Base-by-base conservation (phyloP, 2,113 vertebrate genomes). In the Maccullochella peelii region DNA sequence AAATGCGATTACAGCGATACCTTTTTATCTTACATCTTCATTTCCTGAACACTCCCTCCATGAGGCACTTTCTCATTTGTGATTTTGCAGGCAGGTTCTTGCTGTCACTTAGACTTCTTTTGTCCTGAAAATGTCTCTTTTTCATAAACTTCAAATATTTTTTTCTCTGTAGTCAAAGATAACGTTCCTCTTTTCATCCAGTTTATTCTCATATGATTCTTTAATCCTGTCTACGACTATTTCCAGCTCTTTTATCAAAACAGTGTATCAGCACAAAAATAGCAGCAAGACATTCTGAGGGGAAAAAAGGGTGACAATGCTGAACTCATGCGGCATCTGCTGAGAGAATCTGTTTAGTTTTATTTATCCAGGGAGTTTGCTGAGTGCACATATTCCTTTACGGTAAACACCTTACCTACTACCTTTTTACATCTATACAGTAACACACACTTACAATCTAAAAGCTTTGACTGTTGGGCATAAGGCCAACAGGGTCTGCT, bases 171-270 rank as follows among this genome's bases (percentile, higher is more conserved):
- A 44, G 81, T 86, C 77, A 73, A 57, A 88, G 90, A 90, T 82
- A 82, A 86, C 55, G 6, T 69, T 78, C 33, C 65, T 18, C 1
- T n/a, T 86, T 79, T 75, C 11, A 77, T 79, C 49, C 36, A n/a
- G 12, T 79, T 88, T 85, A 77, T 84, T 75, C 69, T 80, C 33
- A n/a, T 75, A 27, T 49, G 63, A 58, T 71, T 63, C 66, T 87
- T 82, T 73, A 54, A 77, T 80, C 73, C 52, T 25, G 42, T 80
- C 81, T 75, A 6, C n/a, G 18, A 73, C 82, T 92, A 87, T 92
- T 92, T 90, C 83, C 21, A 49, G 66, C 47, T 73, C 55, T 75
- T 86, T 76, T 33, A 87, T 91, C 79, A 84, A 70, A 89, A 80
- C 30, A 33, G 40, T 7, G 30, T 15, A 68, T 88, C 71, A 63